These are phyloP conservation scores for Thunnus thynnus DNA, from an alignment of 2,113 vertebrate species.

Conservation along the genomic window DNA sequence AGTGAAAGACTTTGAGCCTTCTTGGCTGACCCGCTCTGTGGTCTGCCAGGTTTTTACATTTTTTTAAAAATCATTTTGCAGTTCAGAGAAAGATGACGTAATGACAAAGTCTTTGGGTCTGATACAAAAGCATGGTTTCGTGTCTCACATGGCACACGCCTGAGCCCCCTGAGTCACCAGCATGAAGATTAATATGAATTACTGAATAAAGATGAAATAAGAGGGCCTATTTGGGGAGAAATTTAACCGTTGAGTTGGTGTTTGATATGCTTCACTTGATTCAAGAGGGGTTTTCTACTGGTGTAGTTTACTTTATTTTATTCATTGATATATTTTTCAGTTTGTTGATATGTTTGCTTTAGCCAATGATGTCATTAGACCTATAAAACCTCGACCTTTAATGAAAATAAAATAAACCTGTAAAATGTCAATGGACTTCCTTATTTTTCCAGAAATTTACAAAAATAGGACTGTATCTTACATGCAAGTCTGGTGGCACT, in stretches of 20 bases:
- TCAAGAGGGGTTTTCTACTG: background rate
- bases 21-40: conserved; percentile 16
- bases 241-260: background rate
- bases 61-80: conserved; percentile 11
- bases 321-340: background rate
- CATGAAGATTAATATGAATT: conserved; percentile 17
- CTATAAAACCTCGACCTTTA: background rate
- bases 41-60: conserved; percentile 2
- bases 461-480: too few species aligned
- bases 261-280: background rate
- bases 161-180: conserved; percentile 11
- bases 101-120: conserved; percentile 29
- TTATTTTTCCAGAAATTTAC: background rate
- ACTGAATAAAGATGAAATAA: conserved; percentile 32
- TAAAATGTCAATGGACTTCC: background rate
- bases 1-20: conserved; percentile 28
- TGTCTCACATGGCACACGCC: conserved; percentile 1
- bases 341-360: background rate
- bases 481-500: too few species aligned
- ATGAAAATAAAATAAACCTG: background rate
- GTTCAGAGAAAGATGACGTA: conserved; percentile 46
- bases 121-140: conserved; percentile 32
- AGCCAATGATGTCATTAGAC: background rate
- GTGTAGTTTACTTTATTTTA: background rate
- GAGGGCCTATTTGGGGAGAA: background rate